phyloP scores from a whole-genome alignment of 1,140 invertebrate genomes.

The Drosophila kepulauana region DNA sequence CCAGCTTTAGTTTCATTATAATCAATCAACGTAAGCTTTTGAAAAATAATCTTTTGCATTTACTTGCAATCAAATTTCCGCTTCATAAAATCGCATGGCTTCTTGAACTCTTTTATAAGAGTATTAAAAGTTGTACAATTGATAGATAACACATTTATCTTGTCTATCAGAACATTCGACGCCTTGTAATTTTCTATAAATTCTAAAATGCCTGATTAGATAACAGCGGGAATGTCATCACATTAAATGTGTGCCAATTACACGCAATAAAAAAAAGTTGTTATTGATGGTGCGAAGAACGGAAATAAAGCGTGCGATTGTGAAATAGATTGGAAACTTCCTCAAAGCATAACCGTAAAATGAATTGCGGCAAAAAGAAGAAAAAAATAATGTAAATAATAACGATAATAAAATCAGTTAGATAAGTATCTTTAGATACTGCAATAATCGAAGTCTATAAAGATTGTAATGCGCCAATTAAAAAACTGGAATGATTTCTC shows the following conservation, averaged over 20 bases:
- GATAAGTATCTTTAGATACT: slow-evolving; percentile 2
- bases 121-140: neutral
- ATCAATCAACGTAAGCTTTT: neutral
- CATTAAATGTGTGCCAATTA: slow-evolving; percentile 14
- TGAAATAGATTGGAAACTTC: slow-evolving; percentile 29
- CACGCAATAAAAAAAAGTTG: neutral
- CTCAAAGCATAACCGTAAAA: slow-evolving; percentile 2
- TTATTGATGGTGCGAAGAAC: slow-evolving; percentile 18
- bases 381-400: slow-evolving; percentile 16
- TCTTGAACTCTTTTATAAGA: neutral
- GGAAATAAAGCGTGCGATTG: slow-evolving; percentile 27
- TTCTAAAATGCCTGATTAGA: slow-evolving; percentile 4
- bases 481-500: neutral
- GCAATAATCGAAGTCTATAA: neutral
- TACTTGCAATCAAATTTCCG: neutral
- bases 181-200: slow-evolving; percentile 6
- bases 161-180: neutral
- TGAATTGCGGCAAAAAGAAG: neutral
- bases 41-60: neutral
- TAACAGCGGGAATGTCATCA: neutral
- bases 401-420: neutral
- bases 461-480: neutral
- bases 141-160: neutral
- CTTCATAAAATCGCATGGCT: neutral
- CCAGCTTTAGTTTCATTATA: neutral